A percentile compares a stretch with the other conserved stretches of the same genome.
phyloP scores from a whole-genome alignment of 1,140 invertebrate genomes.

The Drosophila erecta region DNA sequence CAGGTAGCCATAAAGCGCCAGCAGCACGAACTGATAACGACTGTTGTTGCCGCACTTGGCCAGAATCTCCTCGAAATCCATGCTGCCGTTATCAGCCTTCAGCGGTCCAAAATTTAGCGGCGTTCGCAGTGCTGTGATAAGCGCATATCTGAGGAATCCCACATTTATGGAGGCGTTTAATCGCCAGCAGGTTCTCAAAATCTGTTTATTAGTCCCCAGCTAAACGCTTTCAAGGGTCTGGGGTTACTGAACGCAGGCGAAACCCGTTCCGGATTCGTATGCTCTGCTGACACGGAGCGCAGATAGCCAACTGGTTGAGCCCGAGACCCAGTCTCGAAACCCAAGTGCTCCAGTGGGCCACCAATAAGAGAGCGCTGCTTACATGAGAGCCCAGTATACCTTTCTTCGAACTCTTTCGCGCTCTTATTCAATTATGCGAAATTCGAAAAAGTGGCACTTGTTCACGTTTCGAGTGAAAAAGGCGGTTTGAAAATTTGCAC shows the following conservation, averaged over 20 bases:
- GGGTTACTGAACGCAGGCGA: conserved; percentile 40
- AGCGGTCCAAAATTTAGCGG: background rate
- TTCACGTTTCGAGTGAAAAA: background rate
- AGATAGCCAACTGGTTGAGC: conserved; percentile 52
- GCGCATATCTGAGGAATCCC: conserved; percentile 24
- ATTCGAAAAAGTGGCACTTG: conserved; percentile 12
- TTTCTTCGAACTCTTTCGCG: conserved; percentile 13
- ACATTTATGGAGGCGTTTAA: conserved; percentile 29
- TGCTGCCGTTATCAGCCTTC: conserved; percentile 28
- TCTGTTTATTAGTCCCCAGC: conserved; percentile 33
- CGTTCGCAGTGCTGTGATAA: conserved; percentile 40
- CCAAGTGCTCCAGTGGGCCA: background rate
- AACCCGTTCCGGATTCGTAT: conserved; percentile 58
- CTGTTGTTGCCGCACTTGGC: conserved; percentile 87
- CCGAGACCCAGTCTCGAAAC: background rate
- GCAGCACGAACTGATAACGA: conserved; percentile 86
- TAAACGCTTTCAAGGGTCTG: conserved; percentile 9
- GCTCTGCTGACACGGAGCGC: conserved; percentile 47
- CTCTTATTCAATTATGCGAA: conserved; percentile 27
- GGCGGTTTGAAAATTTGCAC: conserved; percentile 28
- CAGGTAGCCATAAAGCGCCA: conserved; percentile 74
- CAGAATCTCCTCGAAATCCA: conserved; percentile 87
- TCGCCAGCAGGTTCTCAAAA: conserved; percentile 24
- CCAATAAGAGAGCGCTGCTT: conserved; percentile 11
- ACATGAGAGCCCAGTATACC: conserved; percentile 12